phyloP scores from a whole-genome alignment of 2,888 invertebrate genomes.

The Auanema freiburgensis region DNA sequence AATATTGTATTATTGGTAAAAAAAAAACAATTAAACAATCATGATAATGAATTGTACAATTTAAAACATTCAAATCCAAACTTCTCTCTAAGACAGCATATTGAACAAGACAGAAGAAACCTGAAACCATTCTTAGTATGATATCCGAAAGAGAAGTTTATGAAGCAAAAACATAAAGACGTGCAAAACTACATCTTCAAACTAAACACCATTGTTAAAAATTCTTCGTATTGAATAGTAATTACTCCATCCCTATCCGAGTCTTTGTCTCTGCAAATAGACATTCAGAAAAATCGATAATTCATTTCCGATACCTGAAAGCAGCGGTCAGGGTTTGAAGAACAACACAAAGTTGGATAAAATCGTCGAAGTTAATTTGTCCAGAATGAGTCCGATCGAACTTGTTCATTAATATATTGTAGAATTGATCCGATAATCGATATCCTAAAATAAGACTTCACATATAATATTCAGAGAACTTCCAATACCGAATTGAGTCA shows the following conservation, averaged over 20 bases:
- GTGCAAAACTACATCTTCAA: constrained; percentile 53
- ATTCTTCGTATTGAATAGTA: constrained; percentile 80
- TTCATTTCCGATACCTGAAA: constrained; percentile 70
- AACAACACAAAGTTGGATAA: constrained; percentile 82
- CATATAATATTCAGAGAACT: background rate
- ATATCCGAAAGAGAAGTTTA: too few relatives aligned
- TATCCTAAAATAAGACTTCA: constrained; percentile 69
- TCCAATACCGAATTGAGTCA: constrained; percentile 75
- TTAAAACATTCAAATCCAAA: too few relatives aligned
- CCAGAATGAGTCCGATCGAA: constrained; percentile 90
- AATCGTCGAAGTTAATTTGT: constrained; percentile 93
- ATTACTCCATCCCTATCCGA: constrained; percentile 80
- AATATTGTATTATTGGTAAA: too few relatives aligned
- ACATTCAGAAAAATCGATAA: background rate
- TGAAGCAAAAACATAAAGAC: too few relatives aligned
- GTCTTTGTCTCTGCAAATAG: constrained; percentile 71
- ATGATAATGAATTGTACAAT: too few relatives aligned
- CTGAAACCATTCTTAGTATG: too few relatives aligned
- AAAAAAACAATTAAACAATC: too few relatives aligned
- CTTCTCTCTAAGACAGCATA: too few relatives aligned
- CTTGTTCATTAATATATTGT: constrained; percentile 81
- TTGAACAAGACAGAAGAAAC: too few relatives aligned
- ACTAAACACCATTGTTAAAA: constrained; percentile 80
- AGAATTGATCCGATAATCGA: constrained; percentile 78
- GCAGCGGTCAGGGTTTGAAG: constrained; percentile 72